Percentiles rank a stretch among this genome's conserved stretches.
phyloP scores from a whole-genome alignment of 2,888 invertebrate genomes.

The Apodemia duryi region DNA sequence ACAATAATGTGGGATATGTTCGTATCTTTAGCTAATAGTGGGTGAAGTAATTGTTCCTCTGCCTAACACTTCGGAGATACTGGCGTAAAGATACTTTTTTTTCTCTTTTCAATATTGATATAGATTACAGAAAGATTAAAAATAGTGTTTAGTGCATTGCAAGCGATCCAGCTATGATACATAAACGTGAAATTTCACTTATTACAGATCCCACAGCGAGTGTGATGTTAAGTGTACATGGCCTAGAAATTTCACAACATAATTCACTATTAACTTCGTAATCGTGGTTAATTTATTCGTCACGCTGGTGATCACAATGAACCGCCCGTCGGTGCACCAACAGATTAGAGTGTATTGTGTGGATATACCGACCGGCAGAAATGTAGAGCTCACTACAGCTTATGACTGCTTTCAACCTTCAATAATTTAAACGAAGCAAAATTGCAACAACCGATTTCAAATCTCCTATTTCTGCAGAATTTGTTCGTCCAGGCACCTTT shows the following conservation, averaged over 20 bases:
- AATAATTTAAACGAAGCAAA: no score
- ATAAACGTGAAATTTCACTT: neutral
- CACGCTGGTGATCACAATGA: constrained; percentile 6
- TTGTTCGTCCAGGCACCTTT: no score
- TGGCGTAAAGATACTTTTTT: no score
- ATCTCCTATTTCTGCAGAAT: no score
- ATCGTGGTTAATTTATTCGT: constrained; percentile 13
- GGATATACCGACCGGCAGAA: neutral
- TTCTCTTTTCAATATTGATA: no score
- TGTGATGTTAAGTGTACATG: neutral
- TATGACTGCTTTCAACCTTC: neutral
- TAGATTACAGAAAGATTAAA: no score
- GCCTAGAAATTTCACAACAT: constrained; percentile 7
- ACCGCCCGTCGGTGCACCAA: neutral
- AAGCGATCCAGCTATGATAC: neutral
- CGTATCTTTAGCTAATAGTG: no score
- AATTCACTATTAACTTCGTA: constrained; percentile 11
- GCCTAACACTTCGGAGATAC: no score
- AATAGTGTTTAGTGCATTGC: neutral
- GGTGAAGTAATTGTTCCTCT: no score
- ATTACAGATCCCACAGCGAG: neutral
- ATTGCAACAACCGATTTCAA: no score
- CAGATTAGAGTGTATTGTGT: constrained; percentile 9
- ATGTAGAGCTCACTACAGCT: neutral
- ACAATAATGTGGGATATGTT: no score